Evolutionary conservation across 2,113 vertebrate genomes (phyloP).

Genomic region (Campylomormyrus tamandua): DNA sequence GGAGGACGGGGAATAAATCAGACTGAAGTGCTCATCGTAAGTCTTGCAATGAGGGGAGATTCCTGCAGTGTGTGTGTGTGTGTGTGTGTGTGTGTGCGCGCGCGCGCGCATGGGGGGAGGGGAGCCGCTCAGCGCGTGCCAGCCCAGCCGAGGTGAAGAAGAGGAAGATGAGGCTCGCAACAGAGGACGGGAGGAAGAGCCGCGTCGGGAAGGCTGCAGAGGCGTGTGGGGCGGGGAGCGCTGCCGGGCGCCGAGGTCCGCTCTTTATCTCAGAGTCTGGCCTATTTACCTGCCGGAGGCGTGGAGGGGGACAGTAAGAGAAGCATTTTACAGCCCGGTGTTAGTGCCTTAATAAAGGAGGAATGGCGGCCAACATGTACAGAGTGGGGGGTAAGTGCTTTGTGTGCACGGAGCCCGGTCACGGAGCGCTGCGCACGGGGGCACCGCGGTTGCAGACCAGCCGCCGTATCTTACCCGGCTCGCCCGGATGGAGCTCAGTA

Average conservation of each 20-base stretch:
- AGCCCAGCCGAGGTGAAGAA: conserved; percentile 7
- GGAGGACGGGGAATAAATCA: background rate
- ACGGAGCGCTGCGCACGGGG: background rate
- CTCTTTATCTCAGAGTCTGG: background rate
- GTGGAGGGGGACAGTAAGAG: background rate
- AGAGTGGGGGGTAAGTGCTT: conserved; percentile 18
- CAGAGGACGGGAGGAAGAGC: conserved; percentile 19
- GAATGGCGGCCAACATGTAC: conserved; percentile 25
- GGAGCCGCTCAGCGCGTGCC: background rate
- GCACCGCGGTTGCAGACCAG: too few relatives aligned
- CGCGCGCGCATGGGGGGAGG: background rate
- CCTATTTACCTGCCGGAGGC: background rate
- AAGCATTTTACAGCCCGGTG: background rate
- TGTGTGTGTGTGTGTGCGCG: background rate
- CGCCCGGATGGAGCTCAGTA: background rate
- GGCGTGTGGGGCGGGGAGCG: background rate
- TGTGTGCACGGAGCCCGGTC: background rate
- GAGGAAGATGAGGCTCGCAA: conserved; percentile 18
- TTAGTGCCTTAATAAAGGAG: background rate
- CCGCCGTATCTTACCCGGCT: background rate
- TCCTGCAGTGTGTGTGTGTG: background rate
- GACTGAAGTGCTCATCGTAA: background rate
- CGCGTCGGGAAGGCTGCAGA: background rate
- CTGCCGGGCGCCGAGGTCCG: background rate
- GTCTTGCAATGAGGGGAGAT: background rate